Base-by-base conservation (phyloP, 2,797 vertebrate genomes). In the Sebastes umbrosus region DNA sequence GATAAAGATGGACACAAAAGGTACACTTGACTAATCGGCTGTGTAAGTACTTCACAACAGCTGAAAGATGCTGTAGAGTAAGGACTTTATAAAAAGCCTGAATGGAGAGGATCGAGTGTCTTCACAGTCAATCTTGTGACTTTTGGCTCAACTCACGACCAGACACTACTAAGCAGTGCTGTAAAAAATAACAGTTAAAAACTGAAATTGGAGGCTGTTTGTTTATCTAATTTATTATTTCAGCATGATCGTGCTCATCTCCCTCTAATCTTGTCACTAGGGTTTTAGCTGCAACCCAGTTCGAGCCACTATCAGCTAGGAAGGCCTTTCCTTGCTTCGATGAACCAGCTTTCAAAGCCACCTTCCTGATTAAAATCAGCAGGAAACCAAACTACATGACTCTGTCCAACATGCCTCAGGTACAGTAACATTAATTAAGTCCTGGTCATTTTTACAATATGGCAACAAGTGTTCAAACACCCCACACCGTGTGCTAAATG, bases 241-340 rank as follows among this genome's bases (percentile, higher is more conserved):
- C 20, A 73, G 16, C 27, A 57, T 52, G n/a, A 66, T 39, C 22
- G 27, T 67, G 27, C 34, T 69, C 2, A 1, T 57, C 16, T 57
- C 16, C 13, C 6, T 46, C 43, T 18, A 1, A 46, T 84, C 7
- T 84, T 64, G 10, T 86, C 60, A 39, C 65, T 91, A 99, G 97
- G 85, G 96, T 97, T 88, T 95, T 99, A 80, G 97, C 97, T 90
- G 98, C 98, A 74, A 99, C 98, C 79, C 98, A 99, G 66, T 99
- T 99, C 95, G 98, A 99, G 90, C 98, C 98, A 1, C 87, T 98
- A 54, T 96, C 95, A 77, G 98, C 98, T 69, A 95, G 98, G 83
- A 97, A 96, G 91, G 97, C 97, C 89, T 99, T 99, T 92, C 98
- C 98, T 2, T 99, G 98, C 93, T 99, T 99, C 92, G 98, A 99